Base-by-base conservation (phyloP, 2,113 vertebrate species). In the Corythornis vintsioides region DNA sequence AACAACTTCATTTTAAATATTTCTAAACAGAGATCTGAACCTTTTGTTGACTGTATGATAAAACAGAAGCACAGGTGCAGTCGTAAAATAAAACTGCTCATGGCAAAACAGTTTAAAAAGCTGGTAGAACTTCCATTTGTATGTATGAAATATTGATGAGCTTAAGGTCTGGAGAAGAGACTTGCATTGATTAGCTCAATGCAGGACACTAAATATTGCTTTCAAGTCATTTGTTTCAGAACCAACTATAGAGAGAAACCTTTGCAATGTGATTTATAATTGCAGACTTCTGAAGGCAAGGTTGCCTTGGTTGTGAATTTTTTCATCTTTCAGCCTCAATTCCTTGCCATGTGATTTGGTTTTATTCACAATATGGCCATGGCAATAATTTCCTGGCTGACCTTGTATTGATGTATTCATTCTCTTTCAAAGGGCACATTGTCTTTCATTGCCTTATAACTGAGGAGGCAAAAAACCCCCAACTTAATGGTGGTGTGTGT, bases 71-170 rank as follows among this genome's bases (percentile, higher is more conserved):
- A 81, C 1, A 3, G 9, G 14, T 33, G 9, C 9, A 8, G 18
- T 74, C 8, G 20, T 69, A 71, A 80, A 93, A 84, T 52, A 69
- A 50, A 92, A 31, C 12, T 59, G 73, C 26, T 83, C 55, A 45
- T 10, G 25, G 22, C 26, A 83, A 91, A 94, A 56, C 3, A 61
- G 15, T 64, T 69, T 57, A 33, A 90, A 94, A 88, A 78, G 4
- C 28, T 79, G 29, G 9, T 69, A 66, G 40, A 89, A 38, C 8
- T 76, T 86, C 77, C 53, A 88, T 92, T 82, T 93, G 10, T 42
- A 33, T 63, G 9, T 35, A 66, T 92, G 67, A 90, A 93, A 89
- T 92, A 90, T 73, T 90, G 74, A 95, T 40, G 75, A 74, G 38
- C 28, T 55, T 52, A 64, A 71, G 72, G 64, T 79, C 47, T 28